phyloP scores from a whole-genome alignment of 2,888 invertebrate genomes.

The Drosophila kanekoi region DNA sequence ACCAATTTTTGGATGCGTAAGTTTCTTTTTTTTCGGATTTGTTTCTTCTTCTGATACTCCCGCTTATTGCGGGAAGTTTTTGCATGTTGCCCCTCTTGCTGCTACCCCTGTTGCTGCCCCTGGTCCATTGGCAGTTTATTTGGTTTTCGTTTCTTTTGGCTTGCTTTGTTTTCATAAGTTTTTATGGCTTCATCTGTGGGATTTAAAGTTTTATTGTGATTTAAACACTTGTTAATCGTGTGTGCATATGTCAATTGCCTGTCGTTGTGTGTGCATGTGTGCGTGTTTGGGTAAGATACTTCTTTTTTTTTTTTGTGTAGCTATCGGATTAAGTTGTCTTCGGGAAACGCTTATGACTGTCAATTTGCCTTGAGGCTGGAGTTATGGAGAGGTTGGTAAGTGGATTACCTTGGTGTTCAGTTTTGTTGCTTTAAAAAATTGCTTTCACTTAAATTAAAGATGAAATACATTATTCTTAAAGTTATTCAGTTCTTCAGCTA shows the following conservation, averaged over 20 bases:
- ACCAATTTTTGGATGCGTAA: constrained; percentile 81
- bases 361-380: constrained; percentile 1
- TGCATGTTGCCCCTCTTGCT: constrained; percentile 54
- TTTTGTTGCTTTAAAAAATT: neutral
- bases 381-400: neutral
- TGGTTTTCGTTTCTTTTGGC: constrained; percentile 53
- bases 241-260: constrained; percentile 74
- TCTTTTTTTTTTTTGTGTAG: constrained; percentile 12
- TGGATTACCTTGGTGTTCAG: neutral
- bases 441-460: no score
- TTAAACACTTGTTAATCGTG: constrained; percentile 81
- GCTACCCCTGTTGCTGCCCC: constrained; percentile 15
- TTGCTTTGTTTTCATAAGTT: constrained; percentile 69
- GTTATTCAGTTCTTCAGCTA: no score
- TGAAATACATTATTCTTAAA: no score
- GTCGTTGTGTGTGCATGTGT: constrained; percentile 41
- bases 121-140: constrained; percentile 54
- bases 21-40: constrained; percentile 41
- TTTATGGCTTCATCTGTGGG: constrained; percentile 79
- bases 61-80: constrained; percentile 55
- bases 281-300: constrained; percentile 18
- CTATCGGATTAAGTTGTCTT: constrained; percentile 64
- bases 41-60: constrained; percentile 12
- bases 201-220: constrained; percentile 81
- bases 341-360: constrained; percentile 34